These are phyloP conservation scores for Tauraco erythrolophus DNA, from an alignment of 2,113 vertebrate species.

Conservation along the genomic window DNA sequence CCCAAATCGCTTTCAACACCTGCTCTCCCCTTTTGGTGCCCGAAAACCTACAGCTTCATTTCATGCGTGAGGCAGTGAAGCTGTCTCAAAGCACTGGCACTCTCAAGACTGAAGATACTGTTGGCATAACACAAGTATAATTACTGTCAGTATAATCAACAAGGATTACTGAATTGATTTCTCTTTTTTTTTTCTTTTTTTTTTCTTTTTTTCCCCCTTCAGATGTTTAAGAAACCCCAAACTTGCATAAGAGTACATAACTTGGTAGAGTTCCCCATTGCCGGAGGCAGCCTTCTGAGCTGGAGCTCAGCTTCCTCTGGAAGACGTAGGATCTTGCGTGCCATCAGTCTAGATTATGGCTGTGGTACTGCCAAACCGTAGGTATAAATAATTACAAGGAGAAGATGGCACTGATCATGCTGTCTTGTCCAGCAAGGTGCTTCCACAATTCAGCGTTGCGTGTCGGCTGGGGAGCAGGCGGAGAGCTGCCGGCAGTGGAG, in stretches of 20 bases:
- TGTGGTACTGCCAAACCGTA: not conserved
- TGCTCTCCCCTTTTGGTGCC: not conserved
- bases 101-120: conserved; percentile 16
- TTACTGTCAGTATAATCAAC: conserved; percentile 37
- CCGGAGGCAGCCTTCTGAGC: conserved; percentile 32
- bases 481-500: not conserved
- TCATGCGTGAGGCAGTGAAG: not conserved
- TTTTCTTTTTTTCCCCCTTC: not conserved
- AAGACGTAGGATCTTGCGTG: not conserved
- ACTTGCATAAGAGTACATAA: conserved; percentile 33
- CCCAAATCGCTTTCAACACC: not conserved
- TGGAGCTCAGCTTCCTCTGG: not conserved
- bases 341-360: not conserved
- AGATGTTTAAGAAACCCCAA: conserved; percentile 57
- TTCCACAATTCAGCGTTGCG: fast-evolving
- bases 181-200: not conserved
- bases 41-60: not conserved
- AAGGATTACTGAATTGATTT: conserved; percentile 35
- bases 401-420: fast-evolving
- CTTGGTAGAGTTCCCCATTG: conserved; percentile 49
- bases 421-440: not conserved
- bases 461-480: not conserved
- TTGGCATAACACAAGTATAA: conserved; percentile 41
- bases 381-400: not conserved
- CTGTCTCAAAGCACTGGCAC: not conserved